Evolutionary conservation across 1,140 invertebrate species (phyloP), one percentile per base, ranked within the genome.

Genomic region (Dufourea novaeangliae): DNA sequence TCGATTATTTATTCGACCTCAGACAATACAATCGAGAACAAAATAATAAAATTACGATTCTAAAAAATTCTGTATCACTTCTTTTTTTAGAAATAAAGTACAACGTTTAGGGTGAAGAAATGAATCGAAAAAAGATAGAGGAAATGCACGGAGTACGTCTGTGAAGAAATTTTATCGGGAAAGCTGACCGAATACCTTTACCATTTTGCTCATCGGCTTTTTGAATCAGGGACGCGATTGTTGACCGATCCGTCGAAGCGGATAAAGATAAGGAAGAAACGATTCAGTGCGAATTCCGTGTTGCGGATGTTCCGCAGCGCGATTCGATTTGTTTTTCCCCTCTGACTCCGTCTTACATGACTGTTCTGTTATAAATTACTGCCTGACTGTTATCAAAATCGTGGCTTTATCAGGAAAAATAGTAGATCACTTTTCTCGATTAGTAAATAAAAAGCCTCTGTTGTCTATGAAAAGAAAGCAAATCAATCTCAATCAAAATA

Each of bases 201-300:
- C 7, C 66, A 32, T 46, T 52, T 25, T 64, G 44, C 46, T 39
- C 41, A 25, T 59, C 83, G 64, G 77, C 74, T 72, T 74, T 59
- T 54, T 25, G 20, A 73, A 81, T 78, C 74, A 32, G 54, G 46
- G 39, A 59, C 57, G 17, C 82, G 39, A 83, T 84, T 70, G 52
- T 80, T 78, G 73, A 52, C 61, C 74, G 83, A 84, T 81, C 32
- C 78, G 70, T 17, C 70, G 69, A 74, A 78, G 73, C 79, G 83
- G 57, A 78, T 67, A 75, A 39, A 85, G 83, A 85, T 85, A 85
- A 85, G 79, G 52, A 57, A 50, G 37, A 41, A 64, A 37, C 66
- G 73, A 70, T 80, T 70, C 73, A 64, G 46, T 27, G 73, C 50
- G 66, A 56, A 81, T 78, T 81, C 32, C 46, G 54, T 67, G 62